Conservation (phyloP, 2,797 vertebrate genomes). For the Antennarius maculatus region DNA sequence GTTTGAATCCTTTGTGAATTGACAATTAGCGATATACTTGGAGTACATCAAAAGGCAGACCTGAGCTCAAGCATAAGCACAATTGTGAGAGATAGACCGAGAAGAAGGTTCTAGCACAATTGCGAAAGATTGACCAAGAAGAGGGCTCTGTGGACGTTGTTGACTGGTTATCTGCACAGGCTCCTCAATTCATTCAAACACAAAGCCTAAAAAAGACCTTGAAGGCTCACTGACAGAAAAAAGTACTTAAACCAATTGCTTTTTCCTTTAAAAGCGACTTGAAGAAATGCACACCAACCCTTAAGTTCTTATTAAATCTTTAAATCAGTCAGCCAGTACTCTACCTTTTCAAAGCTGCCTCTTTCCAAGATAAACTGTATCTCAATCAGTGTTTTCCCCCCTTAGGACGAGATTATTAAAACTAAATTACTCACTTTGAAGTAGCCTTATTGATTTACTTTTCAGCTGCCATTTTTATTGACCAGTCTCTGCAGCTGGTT, state of each 20-base stretch:
- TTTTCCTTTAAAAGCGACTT: slow-evolving; percentile 55
- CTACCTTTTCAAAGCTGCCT: slow-evolving; percentile 63
- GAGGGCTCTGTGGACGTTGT: slow-evolving; percentile 63
- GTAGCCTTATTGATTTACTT: slow-evolving; percentile 67
- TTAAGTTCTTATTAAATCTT: slow-evolving; percentile 74
- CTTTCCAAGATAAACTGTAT: slow-evolving; percentile 51
- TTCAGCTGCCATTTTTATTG: slow-evolving; percentile 69
- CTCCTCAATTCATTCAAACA: slow-evolving; percentile 49
- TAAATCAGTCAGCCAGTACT: slow-evolving; percentile 52
- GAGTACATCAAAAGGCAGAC: slow-evolving; percentile 68
- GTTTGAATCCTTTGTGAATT: slow-evolving; percentile 71
- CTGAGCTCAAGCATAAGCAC: slow-evolving; percentile 51
- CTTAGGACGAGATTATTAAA: slow-evolving; percentile 46
- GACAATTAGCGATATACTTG: slow-evolving; percentile 77
- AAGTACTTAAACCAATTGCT: slow-evolving; percentile 63
- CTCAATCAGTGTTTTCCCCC: slow-evolving; percentile 10
- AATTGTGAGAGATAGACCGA: slow-evolving; percentile 31
- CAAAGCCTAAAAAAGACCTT: slow-evolving; percentile 43
- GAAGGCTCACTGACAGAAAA: slow-evolving; percentile 55
- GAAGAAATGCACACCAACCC: slow-evolving; percentile 73
- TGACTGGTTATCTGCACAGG: slow-evolving; percentile 63
- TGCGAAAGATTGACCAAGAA: slow-evolving; percentile 53
- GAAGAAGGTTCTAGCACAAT: too few relatives aligned
- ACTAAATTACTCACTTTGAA: slow-evolving; percentile 59
- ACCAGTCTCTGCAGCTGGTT: slow-evolving; percentile 39